Evolutionary conservation across 2,888 invertebrate genomes (phyloP).

Genomic region (Clunio marinus): DNA sequence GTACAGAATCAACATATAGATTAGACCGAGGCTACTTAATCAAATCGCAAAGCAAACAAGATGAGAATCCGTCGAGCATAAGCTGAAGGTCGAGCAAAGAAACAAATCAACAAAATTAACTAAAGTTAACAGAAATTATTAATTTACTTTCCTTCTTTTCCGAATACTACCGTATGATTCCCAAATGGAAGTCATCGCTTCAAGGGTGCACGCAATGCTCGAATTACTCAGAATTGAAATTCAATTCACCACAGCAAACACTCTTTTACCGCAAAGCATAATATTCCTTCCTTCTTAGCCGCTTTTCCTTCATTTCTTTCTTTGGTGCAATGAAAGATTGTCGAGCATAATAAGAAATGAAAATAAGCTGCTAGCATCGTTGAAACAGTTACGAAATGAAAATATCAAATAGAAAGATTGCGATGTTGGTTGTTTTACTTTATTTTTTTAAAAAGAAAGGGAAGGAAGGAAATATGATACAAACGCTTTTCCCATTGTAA

Average conservation of each 20-base stretch:
- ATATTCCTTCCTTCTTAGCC: background rate
- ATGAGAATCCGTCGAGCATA: background rate
- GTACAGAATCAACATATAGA: conserved; percentile 22
- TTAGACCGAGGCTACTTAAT: background rate
- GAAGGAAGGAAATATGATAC: conserved; percentile 20
- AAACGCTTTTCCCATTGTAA: conserved; percentile 26
- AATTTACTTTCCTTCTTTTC: background rate
- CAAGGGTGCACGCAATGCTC: conserved; percentile 12
- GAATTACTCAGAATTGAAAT: conserved; percentile 29
- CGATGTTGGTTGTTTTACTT: background rate
- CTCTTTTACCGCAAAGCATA: background rate
- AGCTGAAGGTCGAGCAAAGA: background rate
- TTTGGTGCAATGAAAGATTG: background rate
- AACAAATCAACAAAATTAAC: background rate
- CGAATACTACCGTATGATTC: background rate
- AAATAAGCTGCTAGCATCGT: conserved; percentile 2
- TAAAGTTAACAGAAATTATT: conserved; percentile 26
- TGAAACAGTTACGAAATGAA: conserved; percentile 17
- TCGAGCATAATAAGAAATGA: conserved; percentile 22
- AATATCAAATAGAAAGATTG: background rate
- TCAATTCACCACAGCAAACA: conserved; percentile 28
- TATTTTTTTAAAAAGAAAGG: background rate
- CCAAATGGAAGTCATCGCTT: conserved; percentile 9
- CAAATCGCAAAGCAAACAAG: background rate
- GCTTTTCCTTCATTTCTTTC: background rate